phyloP scores from a whole-genome alignment of 2,888 invertebrate species.

The Leptopilina syphax region DNA sequence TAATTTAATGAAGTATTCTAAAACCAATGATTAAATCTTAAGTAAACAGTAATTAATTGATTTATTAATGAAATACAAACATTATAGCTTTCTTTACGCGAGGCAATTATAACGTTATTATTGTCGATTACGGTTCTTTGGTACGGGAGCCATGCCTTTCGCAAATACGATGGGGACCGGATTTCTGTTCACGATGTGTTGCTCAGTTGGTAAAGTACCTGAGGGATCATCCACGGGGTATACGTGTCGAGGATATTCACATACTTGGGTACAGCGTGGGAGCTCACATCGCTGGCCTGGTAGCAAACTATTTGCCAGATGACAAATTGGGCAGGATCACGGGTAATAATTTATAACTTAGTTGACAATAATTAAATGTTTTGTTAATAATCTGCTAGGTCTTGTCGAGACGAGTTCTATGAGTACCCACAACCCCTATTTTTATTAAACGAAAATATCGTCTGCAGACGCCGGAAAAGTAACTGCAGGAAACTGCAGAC shows the following conservation, averaged over 20 bases:
- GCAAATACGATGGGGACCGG: slow-evolving; percentile 80
- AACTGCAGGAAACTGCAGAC: not conserved
- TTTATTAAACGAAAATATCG: not conserved
- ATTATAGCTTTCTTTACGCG: slow-evolving; percentile 85
- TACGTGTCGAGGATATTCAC: slow-evolving; percentile 86
- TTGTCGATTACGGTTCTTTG: slow-evolving; percentile 89
- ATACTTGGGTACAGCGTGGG: slow-evolving; percentile 92
- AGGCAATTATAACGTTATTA: slow-evolving; percentile 90
- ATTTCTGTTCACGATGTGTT: slow-evolving; percentile 83
- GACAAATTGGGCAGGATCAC: slow-evolving; percentile 91
- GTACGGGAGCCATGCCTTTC: slow-evolving; percentile 91
- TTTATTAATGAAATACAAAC: not conserved
- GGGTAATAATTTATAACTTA: slow-evolving; percentile 76
- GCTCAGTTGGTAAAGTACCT: slow-evolving; percentile 89
- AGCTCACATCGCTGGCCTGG: slow-evolving; percentile 90
- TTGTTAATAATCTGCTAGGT: not conserved
- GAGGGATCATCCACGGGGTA: slow-evolving; percentile 86
- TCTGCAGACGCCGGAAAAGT: not conserved
- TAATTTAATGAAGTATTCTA: not conserved
- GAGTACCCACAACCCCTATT: not conserved
- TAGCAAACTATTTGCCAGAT: slow-evolving; percentile 86
- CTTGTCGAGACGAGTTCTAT: not conserved
- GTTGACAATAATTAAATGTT: not conserved
- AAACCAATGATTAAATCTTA: not conserved
- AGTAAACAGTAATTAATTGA: not conserved